phyloP scores from a whole-genome alignment of 2,888 invertebrate species.

The Spicauda simplicius region DNA sequence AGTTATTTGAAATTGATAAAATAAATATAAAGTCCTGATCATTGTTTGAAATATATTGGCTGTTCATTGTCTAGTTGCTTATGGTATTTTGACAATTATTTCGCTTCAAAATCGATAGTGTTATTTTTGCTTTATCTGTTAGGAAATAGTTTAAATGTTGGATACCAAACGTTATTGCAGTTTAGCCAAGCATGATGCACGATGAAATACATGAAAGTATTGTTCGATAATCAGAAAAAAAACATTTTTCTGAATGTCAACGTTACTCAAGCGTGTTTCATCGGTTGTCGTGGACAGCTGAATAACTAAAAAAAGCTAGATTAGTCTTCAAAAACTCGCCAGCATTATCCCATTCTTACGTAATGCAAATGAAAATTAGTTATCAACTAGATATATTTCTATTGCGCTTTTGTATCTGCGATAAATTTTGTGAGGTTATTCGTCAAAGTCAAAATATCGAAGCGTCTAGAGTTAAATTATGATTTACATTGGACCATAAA shows the following conservation, averaged over 20 bases:
- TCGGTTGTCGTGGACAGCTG: background rate
- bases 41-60: slow-evolving; percentile 36
- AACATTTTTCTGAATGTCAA: background rate
- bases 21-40: slow-evolving; percentile 27
- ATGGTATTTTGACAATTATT: slow-evolving; percentile 50
- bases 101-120: slow-evolving; percentile 31
- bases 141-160: slow-evolving; percentile 7
- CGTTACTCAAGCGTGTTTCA: background rate
- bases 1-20: background rate
- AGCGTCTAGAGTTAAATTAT: slow-evolving; percentile 51
- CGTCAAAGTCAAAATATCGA: slow-evolving; percentile 49
- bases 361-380: background rate
- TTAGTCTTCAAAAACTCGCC: background rate
- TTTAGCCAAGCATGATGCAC: background rate
- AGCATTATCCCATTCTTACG: background rate
- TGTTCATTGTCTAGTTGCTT: slow-evolving; percentile 51
- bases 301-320: background rate
- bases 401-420: slow-evolving; percentile 27
- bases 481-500: slow-evolving; percentile 48
- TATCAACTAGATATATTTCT: background rate
- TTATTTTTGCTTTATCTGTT: slow-evolving; percentile 28
- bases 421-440: slow-evolving; percentile 29
- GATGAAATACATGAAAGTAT: background rate
- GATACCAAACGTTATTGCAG: background rate
- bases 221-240: background rate